These are phyloP conservation scores for Schizopygopsis pylzovi DNA, from an alignment of 2,797 vertebrate species.

Conservation along the genomic window DNA sequence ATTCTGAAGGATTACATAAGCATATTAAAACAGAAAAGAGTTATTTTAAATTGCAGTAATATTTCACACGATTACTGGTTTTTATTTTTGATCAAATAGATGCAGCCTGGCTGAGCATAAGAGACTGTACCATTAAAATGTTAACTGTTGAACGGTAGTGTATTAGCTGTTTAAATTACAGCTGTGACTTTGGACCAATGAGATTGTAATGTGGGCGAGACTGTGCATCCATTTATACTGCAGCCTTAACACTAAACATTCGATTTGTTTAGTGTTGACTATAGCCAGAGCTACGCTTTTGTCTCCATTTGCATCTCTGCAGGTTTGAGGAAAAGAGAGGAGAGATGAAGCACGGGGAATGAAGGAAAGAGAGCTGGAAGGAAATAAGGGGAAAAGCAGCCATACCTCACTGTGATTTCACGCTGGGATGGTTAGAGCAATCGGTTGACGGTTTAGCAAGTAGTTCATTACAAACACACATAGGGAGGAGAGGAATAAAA, in stretches of 20 bases:
- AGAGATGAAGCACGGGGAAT: not conserved
- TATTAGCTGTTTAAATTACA: not conserved
- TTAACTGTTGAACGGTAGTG: not conserved
- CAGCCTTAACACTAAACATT: not conserved
- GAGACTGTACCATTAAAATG: not conserved
- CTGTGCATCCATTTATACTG: not conserved
- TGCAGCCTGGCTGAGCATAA: not conserved
- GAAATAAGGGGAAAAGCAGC: slow-evolving; percentile 52
- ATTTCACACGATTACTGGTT: not conserved
- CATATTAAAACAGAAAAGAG: not conserved
- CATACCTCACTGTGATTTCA: slow-evolving; percentile 88
- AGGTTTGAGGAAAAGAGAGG: slow-evolving; percentile 17
- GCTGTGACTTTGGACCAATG: not conserved
- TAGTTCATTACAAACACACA: slow-evolving; percentile 69
- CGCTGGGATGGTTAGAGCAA: slow-evolving; percentile 82
- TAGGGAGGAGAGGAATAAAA: slow-evolving; percentile 62
- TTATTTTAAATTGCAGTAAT: not conserved
- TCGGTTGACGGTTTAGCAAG: slow-evolving; percentile 72
- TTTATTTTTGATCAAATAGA: not conserved
- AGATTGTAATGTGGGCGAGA: not conserved
- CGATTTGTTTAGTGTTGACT: not conserved
- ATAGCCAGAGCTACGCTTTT: not conserved
- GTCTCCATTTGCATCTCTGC: slow-evolving; percentile 38
- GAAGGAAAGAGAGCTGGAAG: not conserved
- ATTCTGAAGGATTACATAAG: not conserved